Evolutionary conservation across 2,888 invertebrate species (phyloP).

Genomic region (Tortricodes alternella): DNA sequence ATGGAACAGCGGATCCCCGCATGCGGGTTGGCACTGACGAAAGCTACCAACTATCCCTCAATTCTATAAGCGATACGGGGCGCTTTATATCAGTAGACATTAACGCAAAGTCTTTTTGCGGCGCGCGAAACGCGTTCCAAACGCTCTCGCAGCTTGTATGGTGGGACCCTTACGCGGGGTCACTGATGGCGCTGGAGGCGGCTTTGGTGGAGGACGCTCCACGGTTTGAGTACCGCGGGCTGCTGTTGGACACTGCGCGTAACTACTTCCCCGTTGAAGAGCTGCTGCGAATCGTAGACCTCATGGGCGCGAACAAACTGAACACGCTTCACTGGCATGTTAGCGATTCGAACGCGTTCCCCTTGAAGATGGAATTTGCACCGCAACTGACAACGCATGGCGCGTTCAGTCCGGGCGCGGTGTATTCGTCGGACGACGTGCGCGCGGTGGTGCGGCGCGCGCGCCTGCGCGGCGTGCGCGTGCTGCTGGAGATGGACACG

Average conservation of each 20-base stretch:
- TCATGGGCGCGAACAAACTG: slow-evolving; percentile 93
- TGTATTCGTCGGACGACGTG: slow-evolving; percentile 87
- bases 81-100: slow-evolving; percentile 81
- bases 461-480: slow-evolving; percentile 90
- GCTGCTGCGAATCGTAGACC: slow-evolving; percentile 88
- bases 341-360: slow-evolving; percentile 94
- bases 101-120: slow-evolving; percentile 86
- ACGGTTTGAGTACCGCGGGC: slow-evolving; percentile 88
- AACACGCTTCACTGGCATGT: slow-evolving; percentile 97
- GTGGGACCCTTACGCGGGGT: slow-evolving; percentile 85
- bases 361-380: slow-evolving; percentile 87
- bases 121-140: slow-evolving; percentile 88
- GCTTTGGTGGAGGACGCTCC: slow-evolving; percentile 89
- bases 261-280: slow-evolving; percentile 90
- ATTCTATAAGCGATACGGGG: slow-evolving; percentile 64
- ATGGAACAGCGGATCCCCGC: slow-evolving; percentile 71
- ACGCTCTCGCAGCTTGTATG: slow-evolving; percentile 90
- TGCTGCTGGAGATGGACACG: slow-evolving; percentile 93
- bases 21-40: slow-evolving; percentile 87
- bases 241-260: slow-evolving; percentile 94
- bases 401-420: slow-evolving; percentile 88
- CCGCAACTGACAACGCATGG: slow-evolving; percentile 90
- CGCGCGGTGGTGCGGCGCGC: slow-evolving; percentile 89
- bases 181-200: slow-evolving; percentile 84
- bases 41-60: slow-evolving; percentile 85